phyloP scores from a whole-genome alignment of 2,113 vertebrate species.

The Mungos mungo region DNA sequence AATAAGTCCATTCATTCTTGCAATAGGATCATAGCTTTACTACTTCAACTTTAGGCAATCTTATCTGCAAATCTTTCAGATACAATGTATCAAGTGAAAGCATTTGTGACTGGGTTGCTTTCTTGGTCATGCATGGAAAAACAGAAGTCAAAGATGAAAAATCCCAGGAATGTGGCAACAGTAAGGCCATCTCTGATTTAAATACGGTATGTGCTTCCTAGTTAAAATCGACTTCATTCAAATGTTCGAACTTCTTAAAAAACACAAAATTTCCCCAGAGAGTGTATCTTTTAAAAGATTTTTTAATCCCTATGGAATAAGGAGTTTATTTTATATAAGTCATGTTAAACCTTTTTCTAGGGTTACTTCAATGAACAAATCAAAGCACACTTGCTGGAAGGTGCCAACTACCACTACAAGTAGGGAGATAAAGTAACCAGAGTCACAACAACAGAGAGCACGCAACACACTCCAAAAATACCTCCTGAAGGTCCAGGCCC shows the following conservation, averaged over 20 bases:
- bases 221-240: constrained; percentile 21
- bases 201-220: neutral
- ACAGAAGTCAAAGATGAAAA: neutral
- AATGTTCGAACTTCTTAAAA: constrained; percentile 40
- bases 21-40: neutral
- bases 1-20: constrained; percentile 37
- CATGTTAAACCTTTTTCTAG: neutral
- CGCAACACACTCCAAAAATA: no score
- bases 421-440: no score
- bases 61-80: constrained; percentile 6
- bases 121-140: constrained; percentile 26
- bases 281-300: neutral
- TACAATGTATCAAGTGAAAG: neutral
- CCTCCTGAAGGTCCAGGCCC: no score
- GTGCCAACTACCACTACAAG: no score
- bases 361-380: no score
- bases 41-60: constrained; percentile 32
- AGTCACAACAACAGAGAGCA: no score
- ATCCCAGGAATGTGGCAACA: neutral
- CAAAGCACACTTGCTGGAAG: no score
- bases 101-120: neutral
- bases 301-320: neutral
- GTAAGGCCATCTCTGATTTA: neutral
- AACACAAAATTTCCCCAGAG: constrained; percentile 44
- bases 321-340: constrained; percentile 42